A percentile compares a stretch with the other conserved stretches of the same genome.
Conservation (phyloP, 2,113 vertebrate genomes). For the Suricata suricatta region DNA sequence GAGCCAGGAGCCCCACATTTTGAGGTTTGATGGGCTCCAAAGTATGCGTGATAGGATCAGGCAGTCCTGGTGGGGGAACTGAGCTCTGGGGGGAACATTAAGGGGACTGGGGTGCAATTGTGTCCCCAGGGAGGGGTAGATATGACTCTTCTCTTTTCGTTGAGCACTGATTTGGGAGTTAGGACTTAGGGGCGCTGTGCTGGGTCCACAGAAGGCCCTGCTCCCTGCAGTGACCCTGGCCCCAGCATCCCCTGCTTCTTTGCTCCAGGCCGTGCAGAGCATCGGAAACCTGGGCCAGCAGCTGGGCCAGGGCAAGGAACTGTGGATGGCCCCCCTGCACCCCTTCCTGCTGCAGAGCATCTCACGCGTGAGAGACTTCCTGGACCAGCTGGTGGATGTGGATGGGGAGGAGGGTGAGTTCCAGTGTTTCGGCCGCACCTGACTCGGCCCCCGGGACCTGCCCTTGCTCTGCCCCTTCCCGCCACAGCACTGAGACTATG, state of each 20-base stretch:
- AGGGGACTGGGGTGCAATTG: not conserved
- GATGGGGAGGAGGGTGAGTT: constrained; percentile 88
- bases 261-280: constrained; percentile 91
- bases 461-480: accelerated
- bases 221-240: not conserved
- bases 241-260: not conserved
- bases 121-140: not conserved
- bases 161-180: not conserved
- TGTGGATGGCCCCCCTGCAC: constrained; percentile 94
- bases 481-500: not conserved
- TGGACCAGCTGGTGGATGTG: constrained; percentile 91
- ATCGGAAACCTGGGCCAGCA: constrained; percentile 95
- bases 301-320: constrained; percentile 94
- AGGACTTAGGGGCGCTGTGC: not conserved
- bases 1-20: not conserved
- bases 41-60: not conserved
- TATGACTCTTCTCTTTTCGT: too few relatives aligned
- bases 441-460: not conserved
- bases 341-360: constrained; percentile 90
- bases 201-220: not conserved
- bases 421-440: accelerated
- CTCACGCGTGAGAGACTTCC: constrained; percentile 88
- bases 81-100: not conserved
- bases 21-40: not conserved
- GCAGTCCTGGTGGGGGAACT: not conserved